These are phyloP conservation scores for Amphimallon solstitiale DNA, from an alignment of 2,888 invertebrate genomes.

Conservation along the genomic window DNA sequence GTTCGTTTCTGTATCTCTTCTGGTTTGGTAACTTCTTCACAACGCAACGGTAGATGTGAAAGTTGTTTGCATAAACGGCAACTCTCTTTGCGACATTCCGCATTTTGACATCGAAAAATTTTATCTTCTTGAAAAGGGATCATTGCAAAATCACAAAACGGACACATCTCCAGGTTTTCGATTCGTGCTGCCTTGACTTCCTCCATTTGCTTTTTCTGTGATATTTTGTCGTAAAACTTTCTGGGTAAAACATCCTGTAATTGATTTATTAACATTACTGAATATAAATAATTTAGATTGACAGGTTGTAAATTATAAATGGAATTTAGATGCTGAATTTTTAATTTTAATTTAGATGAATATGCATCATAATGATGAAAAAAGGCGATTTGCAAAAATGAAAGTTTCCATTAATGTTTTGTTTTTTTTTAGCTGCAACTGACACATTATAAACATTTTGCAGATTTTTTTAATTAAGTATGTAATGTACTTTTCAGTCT, in stretches of 20 bases:
- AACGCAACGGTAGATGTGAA: conserved; percentile 66
- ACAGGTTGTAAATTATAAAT: too few species aligned
- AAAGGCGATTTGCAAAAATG: too few species aligned
- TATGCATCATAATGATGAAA: too few species aligned
- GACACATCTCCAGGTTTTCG: conserved; percentile 67
- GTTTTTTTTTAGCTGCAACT: too few species aligned
- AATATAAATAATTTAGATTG: too few species aligned
- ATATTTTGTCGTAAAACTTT: conserved; percentile 63
- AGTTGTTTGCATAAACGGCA: conserved; percentile 62
- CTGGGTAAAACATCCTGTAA: conserved; percentile 60
- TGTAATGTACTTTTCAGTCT: too few species aligned
- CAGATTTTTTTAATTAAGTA: too few species aligned
- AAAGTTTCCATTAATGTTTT: too few species aligned
- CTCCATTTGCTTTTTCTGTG: conserved; percentile 64
- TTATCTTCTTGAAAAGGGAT: conserved; percentile 62
- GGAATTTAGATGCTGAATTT: too few species aligned
- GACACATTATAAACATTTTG: too few species aligned
- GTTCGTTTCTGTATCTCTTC: conserved; percentile 60
- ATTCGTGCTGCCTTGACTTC: conserved; percentile 67
- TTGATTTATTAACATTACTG: too few species aligned
- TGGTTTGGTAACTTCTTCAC: conserved; percentile 64
- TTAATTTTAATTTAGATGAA: too few species aligned
- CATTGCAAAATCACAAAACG: conserved; percentile 68
- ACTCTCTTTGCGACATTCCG: conserved; percentile 64
- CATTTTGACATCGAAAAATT: conserved; percentile 67